These are phyloP conservation scores for Drosophila kanapiae DNA, from an alignment of 1,140 invertebrate genomes.

Conservation along the genomic window DNA sequence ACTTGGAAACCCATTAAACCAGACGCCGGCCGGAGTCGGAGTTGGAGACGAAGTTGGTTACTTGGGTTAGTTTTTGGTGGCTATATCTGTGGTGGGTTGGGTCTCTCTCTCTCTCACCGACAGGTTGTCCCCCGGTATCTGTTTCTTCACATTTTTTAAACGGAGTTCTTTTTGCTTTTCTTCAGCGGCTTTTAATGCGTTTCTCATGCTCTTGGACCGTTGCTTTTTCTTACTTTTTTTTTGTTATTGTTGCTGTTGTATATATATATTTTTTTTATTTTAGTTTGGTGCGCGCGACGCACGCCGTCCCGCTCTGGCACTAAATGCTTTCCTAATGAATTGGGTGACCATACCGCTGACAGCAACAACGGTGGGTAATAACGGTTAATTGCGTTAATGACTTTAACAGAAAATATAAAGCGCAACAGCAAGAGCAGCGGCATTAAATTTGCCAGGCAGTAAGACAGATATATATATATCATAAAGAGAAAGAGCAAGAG, in stretches of 20 bases:
- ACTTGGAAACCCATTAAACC: slow-evolving; percentile 66
- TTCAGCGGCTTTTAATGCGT: slow-evolving; percentile 69
- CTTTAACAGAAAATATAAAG: slow-evolving; percentile 81
- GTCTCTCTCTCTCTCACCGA: neutral
- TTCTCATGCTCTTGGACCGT: slow-evolving; percentile 77
- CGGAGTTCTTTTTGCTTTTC: slow-evolving; percentile 27
- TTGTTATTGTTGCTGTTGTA: slow-evolving; percentile 4
- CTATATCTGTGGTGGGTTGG: slow-evolving; percentile 5
- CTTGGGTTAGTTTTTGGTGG: slow-evolving; percentile 16
- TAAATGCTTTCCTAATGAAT: slow-evolving; percentile 82
- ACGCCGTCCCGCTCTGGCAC: slow-evolving; percentile 38
- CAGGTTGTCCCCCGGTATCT: slow-evolving; percentile 22
- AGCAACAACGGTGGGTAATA: slow-evolving; percentile 66
- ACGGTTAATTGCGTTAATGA: slow-evolving; percentile 84
- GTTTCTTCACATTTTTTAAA: slow-evolving; percentile 42
- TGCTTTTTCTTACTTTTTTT: slow-evolving; percentile 51
- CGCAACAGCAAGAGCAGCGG: slow-evolving; percentile 62
- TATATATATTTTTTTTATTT: slow-evolving; percentile 29
- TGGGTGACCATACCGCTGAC: slow-evolving; percentile 71
- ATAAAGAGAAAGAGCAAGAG: neutral
- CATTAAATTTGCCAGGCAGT: slow-evolving; percentile 46
- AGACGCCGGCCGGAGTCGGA: slow-evolving; percentile 49
- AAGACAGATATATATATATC: neutral
- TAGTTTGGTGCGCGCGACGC: slow-evolving; percentile 16
- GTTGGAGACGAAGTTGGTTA: neutral